Evolutionary conservation across 2,888 invertebrate species (phyloP).

Genomic region (Mechanitis messenoides): DNA sequence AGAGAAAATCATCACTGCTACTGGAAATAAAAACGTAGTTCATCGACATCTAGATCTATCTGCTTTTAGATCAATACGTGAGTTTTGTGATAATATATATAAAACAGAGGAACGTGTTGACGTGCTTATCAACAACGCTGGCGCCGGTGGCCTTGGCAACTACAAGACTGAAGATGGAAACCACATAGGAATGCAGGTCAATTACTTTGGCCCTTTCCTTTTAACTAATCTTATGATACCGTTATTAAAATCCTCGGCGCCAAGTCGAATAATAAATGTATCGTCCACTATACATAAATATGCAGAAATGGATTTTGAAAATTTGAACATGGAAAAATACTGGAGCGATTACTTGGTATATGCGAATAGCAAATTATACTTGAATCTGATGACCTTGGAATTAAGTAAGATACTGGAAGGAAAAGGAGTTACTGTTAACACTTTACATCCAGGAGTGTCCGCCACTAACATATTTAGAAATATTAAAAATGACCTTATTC

Average conservation of each 20-base stretch:
- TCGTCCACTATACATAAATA: conserved; percentile 77
- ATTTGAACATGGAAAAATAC: conserved; percentile 70
- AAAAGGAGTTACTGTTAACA: conserved; percentile 80
- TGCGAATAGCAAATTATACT: conserved; percentile 78
- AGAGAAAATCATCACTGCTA: conserved; percentile 55
- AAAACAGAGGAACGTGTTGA: conserved; percentile 70
- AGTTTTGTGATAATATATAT: conserved; percentile 75
- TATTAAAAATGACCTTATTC: conserved; percentile 63
- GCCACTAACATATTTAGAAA: conserved; percentile 80
- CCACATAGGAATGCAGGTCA: conserved; percentile 82
- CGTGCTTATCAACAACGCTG: conserved; percentile 79
- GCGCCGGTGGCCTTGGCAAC: conserved; percentile 65
- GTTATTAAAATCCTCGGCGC: conserved; percentile 73
- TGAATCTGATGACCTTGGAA: conserved; percentile 79
- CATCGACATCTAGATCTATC: conserved; percentile 60
- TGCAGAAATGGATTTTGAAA: conserved; percentile 63
- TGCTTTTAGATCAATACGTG: conserved; percentile 67
- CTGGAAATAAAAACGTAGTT: conserved; percentile 56
- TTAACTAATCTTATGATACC: conserved; percentile 79
- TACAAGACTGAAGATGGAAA: conserved; percentile 79
- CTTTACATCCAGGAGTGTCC: conserved; percentile 83
- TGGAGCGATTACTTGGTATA: conserved; percentile 71
- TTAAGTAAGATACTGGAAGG: conserved; percentile 76
- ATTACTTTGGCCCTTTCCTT: conserved; percentile 84
- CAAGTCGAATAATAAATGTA: conserved; percentile 80